These are phyloP conservation scores for cattle (Bos taurus) DNA, from an alignment of 2,113 vertebrate species.

Conservation along the genomic window ARS-UCD2.0 NC_037330.1:83609001-83609500, in stretches of 20 bases:
- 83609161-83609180: slow-evolving; percentile 33
- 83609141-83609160: slow-evolving; percentile 32
- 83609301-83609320: background rate
- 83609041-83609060: slow-evolving; percentile 18
- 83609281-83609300: slow-evolving; percentile 4
- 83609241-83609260: slow-evolving; percentile 34
- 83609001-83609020: background rate
- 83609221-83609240: background rate
- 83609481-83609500: background rate
- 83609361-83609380: background rate
- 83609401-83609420: background rate
- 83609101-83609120: slow-evolving; percentile 53
- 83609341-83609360: background rate
- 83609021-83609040: slow-evolving; percentile 26
- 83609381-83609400: background rate
- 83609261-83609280: background rate
- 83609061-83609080: slow-evolving; percentile 25
- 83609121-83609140: slow-evolving; percentile 54
- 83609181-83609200: background rate
- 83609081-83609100: slow-evolving; percentile 46
- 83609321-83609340: background rate
- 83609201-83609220: background rate
- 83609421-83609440: slow-evolving; percentile 18
- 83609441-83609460: background rate
- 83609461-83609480: background rate